Conservation (phyloP, 2,113 vertebrate species). For the Sinocyclocheilus anophthalmus region DNA sequence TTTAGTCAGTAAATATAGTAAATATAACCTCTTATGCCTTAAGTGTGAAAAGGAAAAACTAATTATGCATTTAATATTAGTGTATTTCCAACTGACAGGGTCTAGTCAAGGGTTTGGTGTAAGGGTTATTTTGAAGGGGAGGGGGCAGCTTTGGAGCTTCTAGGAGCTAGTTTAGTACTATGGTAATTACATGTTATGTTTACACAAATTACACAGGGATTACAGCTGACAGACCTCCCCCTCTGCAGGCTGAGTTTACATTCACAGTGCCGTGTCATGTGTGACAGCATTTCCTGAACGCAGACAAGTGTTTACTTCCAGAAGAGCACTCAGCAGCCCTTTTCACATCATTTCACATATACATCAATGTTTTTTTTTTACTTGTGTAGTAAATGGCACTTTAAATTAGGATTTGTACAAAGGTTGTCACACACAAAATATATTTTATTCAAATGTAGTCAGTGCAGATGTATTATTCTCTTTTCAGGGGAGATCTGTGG, state of each 20-base stretch:
- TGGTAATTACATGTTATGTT: conserved; percentile 52
- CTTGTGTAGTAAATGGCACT: not conserved
- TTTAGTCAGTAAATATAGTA: not conserved
- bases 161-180: conserved; percentile 37
- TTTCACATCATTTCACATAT: conserved; percentile 2
- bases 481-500: conserved; percentile 93
- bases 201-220: conserved; percentile 49
- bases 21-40: not conserved
- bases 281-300: conserved; percentile 12
- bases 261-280: conserved; percentile 32
- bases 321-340: not conserved
- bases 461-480: not conserved
- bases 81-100: not conserved
- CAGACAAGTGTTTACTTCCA: conserved; percentile 23
- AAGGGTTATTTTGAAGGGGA: conserved; percentile 22
- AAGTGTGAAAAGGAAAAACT: not conserved
- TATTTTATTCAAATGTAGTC: not conserved
- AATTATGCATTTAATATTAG: not conserved
- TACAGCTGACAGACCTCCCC: conserved; percentile 24
- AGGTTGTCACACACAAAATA: not conserved
- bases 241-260: conserved; percentile 35
- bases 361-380: not conserved
- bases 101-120: conserved; percentile 4
- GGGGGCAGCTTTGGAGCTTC: conserved; percentile 27
- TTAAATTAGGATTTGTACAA: not conserved